Evolutionary conservation across 1,140 invertebrate genomes (phyloP).

Genomic region (Euwallacea fornicatus): DNA sequence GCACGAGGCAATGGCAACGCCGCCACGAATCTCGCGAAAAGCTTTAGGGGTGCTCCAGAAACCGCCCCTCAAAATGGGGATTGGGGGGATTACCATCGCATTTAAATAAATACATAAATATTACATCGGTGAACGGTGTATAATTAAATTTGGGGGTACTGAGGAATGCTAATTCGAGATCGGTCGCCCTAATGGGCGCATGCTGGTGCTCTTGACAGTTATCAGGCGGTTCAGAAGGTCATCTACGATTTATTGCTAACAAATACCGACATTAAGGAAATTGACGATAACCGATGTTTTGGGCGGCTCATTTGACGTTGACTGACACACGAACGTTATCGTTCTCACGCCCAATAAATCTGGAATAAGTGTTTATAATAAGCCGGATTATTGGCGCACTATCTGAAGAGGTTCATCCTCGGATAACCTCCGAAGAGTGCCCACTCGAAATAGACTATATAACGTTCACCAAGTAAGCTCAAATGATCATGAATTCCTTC

Average conservation of each 20-base stretch:
- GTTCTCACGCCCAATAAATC: slow-evolving; percentile 11
- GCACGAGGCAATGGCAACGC: background rate
- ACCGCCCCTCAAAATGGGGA: slow-evolving; percentile 36
- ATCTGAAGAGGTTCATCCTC: background rate
- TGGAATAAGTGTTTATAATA: slow-evolving; percentile 6
- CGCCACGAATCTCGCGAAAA: slow-evolving; percentile 5
- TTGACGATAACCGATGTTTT: slow-evolving; percentile 15
- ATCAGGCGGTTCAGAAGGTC: background rate
- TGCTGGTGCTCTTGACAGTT: background rate
- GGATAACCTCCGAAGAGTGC: background rate
- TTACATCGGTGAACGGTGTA: slow-evolving; percentile 55
- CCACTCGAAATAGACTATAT: slow-evolving; percentile 9
- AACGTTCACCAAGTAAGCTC: background rate
- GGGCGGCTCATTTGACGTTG: background rate
- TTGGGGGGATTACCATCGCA: slow-evolving; percentile 53
- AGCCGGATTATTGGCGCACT: background rate
- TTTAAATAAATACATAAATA: slow-evolving; percentile 57
- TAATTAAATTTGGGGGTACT: slow-evolving; percentile 52
- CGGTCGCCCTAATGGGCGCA: no score
- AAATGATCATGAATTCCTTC: slow-evolving; percentile 16
- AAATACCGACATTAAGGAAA: slow-evolving; percentile 11
- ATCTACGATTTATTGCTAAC: slow-evolving; percentile 10
- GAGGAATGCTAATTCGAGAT: background rate
- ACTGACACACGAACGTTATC: background rate
- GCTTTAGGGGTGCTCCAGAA: slow-evolving; percentile 28